Conservation (phyloP, 2,113 vertebrate species). For the Poeciliopsis occidentalis region DNA sequence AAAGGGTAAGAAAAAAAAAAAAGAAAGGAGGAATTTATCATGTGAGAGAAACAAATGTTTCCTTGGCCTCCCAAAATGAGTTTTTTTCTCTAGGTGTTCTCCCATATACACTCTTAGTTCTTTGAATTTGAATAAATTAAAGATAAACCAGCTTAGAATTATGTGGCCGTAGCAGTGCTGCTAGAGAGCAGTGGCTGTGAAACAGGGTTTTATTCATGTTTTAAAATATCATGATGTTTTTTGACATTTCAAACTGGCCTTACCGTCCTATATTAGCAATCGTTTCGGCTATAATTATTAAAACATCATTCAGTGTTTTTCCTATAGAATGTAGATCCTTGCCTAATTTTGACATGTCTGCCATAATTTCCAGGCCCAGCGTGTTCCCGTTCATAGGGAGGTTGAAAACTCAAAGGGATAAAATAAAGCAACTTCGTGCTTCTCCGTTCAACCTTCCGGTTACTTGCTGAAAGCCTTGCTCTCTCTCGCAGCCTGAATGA, state of each 20-base stretch:
- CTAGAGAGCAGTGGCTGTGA: background rate
- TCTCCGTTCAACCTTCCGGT: background rate
- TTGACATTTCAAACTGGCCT: background rate
- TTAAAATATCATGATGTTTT: background rate
- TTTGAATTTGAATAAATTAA: too few relatives aligned
- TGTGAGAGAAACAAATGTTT: conserved; percentile 73
- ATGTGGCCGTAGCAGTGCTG: background rate
- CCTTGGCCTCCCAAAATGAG: conserved; percentile 72
- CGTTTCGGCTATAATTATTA: background rate
- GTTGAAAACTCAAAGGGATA: too few relatives aligned
- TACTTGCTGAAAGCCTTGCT: background rate
- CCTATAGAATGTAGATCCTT: background rate
- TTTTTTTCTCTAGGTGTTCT: too few relatives aligned
- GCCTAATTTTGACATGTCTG: too few relatives aligned
- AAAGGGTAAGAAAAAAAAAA: conserved; percentile 34
- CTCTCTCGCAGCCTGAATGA: background rate
- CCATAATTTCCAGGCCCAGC: too few relatives aligned
- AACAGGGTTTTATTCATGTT: background rate
- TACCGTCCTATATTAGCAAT: background rate
- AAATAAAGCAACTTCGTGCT: background rate
- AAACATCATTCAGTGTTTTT: background rate
- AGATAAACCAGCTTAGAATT: too few relatives aligned
- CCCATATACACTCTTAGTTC: too few relatives aligned
- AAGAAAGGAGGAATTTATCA: background rate
- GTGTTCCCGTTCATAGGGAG: too few relatives aligned